phyloP scores from a whole-genome alignment of 2,113 vertebrate species.

The Carlito syrichta region DNA sequence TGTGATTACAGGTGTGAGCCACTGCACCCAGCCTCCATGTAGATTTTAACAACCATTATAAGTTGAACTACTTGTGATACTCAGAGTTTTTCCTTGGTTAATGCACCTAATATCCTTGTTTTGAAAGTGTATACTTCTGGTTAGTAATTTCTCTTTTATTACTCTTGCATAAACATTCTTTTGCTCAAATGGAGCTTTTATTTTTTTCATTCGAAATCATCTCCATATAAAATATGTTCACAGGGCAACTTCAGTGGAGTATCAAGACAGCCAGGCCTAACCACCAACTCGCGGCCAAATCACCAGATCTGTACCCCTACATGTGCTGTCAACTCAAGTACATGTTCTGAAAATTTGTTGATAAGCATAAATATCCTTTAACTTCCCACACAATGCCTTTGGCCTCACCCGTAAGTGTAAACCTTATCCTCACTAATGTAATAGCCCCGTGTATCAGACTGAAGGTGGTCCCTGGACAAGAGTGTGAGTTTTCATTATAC shows the following conservation, averaged over 20 bases:
- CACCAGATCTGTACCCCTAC: background rate
- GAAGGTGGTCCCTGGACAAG: background rate
- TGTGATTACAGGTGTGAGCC: background rate
- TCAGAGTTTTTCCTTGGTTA: background rate
- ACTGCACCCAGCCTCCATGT: background rate
- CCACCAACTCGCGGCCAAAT: background rate
- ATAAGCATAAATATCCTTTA: background rate
- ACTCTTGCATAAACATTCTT: background rate
- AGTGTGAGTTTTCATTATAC: background rate
- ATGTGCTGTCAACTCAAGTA: background rate
- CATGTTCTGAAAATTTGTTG: background rate
- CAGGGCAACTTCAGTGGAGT: background rate
- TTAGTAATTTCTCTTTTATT: constrained; percentile 2
- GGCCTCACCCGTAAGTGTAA: background rate
- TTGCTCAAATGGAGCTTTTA: background rate
- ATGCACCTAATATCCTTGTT: background rate
- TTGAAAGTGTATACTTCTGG: background rate
- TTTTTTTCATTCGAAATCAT: background rate
- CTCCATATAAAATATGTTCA: background rate
- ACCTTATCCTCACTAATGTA: background rate
- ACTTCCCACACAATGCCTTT: background rate
- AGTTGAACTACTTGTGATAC: background rate
- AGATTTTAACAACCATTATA: background rate
- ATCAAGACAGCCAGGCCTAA: background rate
- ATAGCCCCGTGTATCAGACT: background rate